phyloP scores from a whole-genome alignment of 23 tunicate species.

The Ciona savignyi region DNA sequence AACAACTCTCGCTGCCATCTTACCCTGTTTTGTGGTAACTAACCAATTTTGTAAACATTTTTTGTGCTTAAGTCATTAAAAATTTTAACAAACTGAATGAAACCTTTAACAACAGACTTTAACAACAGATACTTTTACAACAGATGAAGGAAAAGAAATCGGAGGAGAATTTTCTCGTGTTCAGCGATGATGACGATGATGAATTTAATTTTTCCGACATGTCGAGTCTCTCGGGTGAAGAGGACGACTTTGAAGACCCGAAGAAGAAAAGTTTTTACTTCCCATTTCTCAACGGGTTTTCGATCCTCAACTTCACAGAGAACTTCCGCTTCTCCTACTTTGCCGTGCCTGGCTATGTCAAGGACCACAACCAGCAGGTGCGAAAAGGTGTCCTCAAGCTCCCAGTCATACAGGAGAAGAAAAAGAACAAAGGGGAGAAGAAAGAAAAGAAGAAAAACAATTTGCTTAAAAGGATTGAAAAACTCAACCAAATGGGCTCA shows the following conservation, averaged over 20 bases:
- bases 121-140: not conserved
- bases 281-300: conserved; percentile 32
- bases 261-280: conserved; percentile 32
- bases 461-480: conserved; percentile 34
- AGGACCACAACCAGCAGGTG: conserved; percentile 53
- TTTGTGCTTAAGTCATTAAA: too few relatives aligned
- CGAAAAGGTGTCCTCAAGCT: conserved; percentile 46
- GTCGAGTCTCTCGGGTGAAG: conserved; percentile 25
- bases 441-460: conserved; percentile 1
- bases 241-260: not conserved
- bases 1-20: too few relatives aligned
- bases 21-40: too few relatives aligned
- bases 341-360: conserved; percentile 60
- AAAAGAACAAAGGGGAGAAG: not conserved
- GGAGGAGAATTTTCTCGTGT: not conserved
- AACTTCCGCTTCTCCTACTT: conserved; percentile 69
- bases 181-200: conserved; percentile 7
- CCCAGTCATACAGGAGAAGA: conserved; percentile 28
- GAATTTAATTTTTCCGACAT: conserved; percentile 27
- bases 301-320: conserved; percentile 53
- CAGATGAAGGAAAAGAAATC: not conserved
- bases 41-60: too few relatives aligned
- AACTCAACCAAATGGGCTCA: conserved; percentile 26
- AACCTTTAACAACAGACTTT: not conserved
- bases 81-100: not conserved